Conservation (phyloP, 2,113 vertebrate species). For the Australoheros scitulus region DNA sequence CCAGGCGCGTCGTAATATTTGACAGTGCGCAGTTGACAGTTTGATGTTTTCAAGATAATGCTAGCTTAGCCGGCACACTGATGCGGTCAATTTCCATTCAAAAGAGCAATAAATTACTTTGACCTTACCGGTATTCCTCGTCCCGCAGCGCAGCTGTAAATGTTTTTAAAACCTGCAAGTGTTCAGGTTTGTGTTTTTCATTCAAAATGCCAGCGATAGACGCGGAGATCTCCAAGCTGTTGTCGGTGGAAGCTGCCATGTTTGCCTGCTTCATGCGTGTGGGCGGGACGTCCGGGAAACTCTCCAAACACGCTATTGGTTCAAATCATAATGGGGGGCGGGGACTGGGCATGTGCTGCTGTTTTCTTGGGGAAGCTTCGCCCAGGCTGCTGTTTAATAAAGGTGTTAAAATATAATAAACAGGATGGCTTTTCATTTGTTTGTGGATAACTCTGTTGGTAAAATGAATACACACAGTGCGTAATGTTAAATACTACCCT, state of each 20-base stretch:
- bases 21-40: neutral
- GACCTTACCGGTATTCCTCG: slow-evolving; percentile 73
- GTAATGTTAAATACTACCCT: neutral
- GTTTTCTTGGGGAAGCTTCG: slow-evolving; percentile 22
- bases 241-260: slow-evolving; percentile 62
- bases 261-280: slow-evolving; percentile 11
- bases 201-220: slow-evolving; percentile 57
- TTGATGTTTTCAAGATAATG: neutral
- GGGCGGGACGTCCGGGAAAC: slow-evolving; percentile 35
- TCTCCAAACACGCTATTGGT: slow-evolving; percentile 36
- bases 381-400: neutral
- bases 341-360: slow-evolving; percentile 55
- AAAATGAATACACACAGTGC: too few species aligned
- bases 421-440: neutral
- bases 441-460: neutral
- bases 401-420: neutral
- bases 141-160: slow-evolving; percentile 70
- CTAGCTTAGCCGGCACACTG: slow-evolving; percentile 44
- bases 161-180: slow-evolving; percentile 67
- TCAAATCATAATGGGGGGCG: slow-evolving; percentile 23
- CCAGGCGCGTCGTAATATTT: neutral
- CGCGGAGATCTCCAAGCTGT: slow-evolving; percentile 28
- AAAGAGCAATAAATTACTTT: neutral
- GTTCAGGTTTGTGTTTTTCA: slow-evolving; percentile 56
- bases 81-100: neutral